Evolutionary conservation across 2,797 vertebrate genomes (phyloP).

Genomic region (Peromyscus attwateri): DNA sequence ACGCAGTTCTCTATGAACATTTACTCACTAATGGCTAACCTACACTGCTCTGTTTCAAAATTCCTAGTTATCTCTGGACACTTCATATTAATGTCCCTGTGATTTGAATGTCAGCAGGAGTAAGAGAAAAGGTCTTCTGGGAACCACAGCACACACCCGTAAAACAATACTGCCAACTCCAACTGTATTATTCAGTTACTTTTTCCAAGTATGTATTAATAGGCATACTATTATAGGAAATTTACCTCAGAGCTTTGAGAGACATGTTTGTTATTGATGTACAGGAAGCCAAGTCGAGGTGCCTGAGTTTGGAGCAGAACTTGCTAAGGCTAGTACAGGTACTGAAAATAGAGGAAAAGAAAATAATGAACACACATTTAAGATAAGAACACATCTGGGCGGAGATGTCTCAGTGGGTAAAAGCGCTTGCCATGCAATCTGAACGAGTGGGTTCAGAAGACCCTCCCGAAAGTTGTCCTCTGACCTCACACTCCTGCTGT

Average conservation of each 20-base stretch:
- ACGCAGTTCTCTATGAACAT: not conserved
- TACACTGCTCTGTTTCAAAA: slow-evolving; percentile 43
- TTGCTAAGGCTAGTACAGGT: slow-evolving; percentile 99
- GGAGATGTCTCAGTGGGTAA: not conserved
- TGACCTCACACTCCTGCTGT: not conserved
- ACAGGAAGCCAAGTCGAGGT: slow-evolving; percentile 97
- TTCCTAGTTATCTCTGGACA: slow-evolving; percentile 14
- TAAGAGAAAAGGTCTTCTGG: slow-evolving; percentile 52
- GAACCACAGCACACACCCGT: slow-evolving; percentile 27
- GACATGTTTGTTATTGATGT: slow-evolving; percentile 99
- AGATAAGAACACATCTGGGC: slow-evolving; percentile 26
- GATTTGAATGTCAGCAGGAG: not conserved
- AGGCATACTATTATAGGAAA: slow-evolving; percentile 57
- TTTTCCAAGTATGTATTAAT: not conserved
- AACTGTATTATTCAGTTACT: slow-evolving; percentile 50
- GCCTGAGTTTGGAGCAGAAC: slow-evolving; percentile 98
- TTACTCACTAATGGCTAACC: not conserved
- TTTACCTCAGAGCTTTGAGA: slow-evolving; percentile 97
- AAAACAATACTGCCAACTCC: slow-evolving; percentile 39
- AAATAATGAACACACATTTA: slow-evolving; percentile 13
- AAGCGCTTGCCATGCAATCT: not conserved
- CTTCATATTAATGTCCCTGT: not conserved
- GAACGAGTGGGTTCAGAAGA: not conserved
- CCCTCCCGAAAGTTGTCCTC: not conserved
- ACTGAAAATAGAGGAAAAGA: slow-evolving; percentile 87